Conservation (phyloP, 1,140 invertebrate species). For the Thaumatotibia leucotreta region DNA sequence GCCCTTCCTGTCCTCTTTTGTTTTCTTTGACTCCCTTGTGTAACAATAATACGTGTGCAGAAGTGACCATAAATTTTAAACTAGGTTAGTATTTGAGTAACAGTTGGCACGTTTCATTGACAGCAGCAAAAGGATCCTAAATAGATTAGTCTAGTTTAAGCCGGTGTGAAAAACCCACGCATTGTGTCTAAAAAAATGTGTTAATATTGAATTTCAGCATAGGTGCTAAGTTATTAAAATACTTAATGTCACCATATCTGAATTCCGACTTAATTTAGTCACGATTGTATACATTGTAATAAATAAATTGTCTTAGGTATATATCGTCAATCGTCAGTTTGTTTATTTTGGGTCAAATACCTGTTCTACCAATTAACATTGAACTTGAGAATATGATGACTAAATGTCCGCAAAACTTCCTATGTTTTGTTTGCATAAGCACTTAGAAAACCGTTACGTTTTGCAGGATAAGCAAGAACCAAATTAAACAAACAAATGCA, state of each 20-base stretch:
- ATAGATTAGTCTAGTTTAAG: constrained; percentile 37
- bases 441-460: not conserved
- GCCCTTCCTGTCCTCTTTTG: constrained; percentile 21
- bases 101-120: constrained; percentile 59
- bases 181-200: not conserved
- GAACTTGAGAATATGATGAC: not conserved
- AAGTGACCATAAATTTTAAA: constrained; percentile 20
- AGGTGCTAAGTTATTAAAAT: not conserved
- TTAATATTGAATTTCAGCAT: not conserved
- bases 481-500: not conserved
- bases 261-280: too few relatives aligned
- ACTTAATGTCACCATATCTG: not conserved
- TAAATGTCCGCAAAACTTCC: not conserved
- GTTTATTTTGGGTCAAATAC: not conserved
- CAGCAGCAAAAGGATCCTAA: constrained; percentile 32
- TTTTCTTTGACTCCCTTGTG: not conserved
- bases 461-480: not conserved
- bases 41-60: not conserved
- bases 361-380: not conserved
- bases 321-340: not conserved
- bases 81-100: constrained; percentile 50
- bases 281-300: not conserved
- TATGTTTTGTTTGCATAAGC: not conserved
- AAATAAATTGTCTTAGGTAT: not conserved
- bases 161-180: constrained; percentile 22